These are phyloP conservation scores for Acomys russatus DNA, from an alignment of 2,797 vertebrate genomes.

Conservation along the genomic window DNA sequence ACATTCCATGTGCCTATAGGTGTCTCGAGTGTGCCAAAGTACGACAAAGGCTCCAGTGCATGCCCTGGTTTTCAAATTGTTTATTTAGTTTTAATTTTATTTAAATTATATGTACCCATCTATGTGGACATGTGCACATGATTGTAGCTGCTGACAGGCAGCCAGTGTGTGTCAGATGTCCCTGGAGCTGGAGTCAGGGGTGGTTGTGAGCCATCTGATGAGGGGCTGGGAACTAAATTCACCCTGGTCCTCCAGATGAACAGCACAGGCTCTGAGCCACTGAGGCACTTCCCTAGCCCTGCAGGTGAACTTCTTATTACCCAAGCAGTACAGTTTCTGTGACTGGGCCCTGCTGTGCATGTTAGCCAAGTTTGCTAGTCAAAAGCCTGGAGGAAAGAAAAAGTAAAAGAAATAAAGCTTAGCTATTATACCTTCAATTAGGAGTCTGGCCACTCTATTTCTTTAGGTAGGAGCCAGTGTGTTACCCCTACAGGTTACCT, in stretches of 20 bases:
- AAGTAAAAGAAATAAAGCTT: slow-evolving; percentile 37
- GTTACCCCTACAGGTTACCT: not conserved
- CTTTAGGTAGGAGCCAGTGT: not conserved
- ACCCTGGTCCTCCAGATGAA: not conserved
- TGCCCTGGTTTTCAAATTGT: not conserved
- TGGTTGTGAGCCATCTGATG: not conserved
- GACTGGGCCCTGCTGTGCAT: not conserved
- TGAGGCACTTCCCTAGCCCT: not conserved
- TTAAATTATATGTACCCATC: not conserved
- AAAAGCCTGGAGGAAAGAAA: not conserved
- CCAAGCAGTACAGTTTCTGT: not conserved
- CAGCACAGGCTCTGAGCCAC: not conserved
- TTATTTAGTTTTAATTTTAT: not conserved
- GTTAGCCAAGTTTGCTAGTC: slow-evolving; percentile 18
- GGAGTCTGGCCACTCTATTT: not conserved
- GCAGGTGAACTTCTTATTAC: not conserved
- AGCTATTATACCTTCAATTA: slow-evolving; percentile 1
- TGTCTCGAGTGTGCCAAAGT: slow-evolving; percentile 74
- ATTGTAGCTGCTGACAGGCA: not conserved
- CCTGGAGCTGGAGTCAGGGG: not conserved
- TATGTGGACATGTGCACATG: not conserved
- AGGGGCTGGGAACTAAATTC: not conserved
- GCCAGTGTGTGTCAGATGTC: not conserved
- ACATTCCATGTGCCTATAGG: slow-evolving; percentile 82
- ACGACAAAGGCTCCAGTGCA: slow-evolving; percentile 83